phyloP scores from a whole-genome alignment of 2,888 invertebrate species.

The Rhodophaea formosa region DNA sequence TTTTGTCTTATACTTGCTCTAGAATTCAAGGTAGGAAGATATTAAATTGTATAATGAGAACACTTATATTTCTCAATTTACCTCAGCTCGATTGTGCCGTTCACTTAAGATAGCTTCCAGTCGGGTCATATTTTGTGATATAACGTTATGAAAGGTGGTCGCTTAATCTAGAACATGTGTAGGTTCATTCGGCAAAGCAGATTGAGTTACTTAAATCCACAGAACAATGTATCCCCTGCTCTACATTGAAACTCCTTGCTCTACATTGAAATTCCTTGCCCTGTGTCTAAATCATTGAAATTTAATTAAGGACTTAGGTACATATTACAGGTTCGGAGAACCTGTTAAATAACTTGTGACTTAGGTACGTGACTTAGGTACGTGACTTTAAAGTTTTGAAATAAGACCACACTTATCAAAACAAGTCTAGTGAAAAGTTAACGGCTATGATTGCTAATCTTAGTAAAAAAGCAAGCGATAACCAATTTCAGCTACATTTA shows the following conservation, averaged over 20 bases:
- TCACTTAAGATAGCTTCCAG: slow-evolving; percentile 10
- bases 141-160: slow-evolving; percentile 7
- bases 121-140: slow-evolving; percentile 3
- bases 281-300: no score
- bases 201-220: not conserved
- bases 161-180: not conserved
- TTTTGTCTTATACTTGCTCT: not conserved
- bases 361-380: no score
- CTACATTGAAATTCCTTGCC: no score
- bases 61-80: not conserved
- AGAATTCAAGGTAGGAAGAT: not conserved
- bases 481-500: not conserved
- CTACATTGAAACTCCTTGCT: not conserved
- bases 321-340: no score
- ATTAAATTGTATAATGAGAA: not conserved
- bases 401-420: no score
- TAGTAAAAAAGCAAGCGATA: no score
- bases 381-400: no score
- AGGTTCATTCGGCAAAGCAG: not conserved
- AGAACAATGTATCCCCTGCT: no score
- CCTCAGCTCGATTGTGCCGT: not conserved
- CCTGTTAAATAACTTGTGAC: no score
- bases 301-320: no score
- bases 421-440: no score
- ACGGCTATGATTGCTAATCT: no score